These are phyloP conservation scores for Fabriciana adippe DNA, from an alignment of 2,888 invertebrate genomes.

Conservation along the genomic window DNA sequence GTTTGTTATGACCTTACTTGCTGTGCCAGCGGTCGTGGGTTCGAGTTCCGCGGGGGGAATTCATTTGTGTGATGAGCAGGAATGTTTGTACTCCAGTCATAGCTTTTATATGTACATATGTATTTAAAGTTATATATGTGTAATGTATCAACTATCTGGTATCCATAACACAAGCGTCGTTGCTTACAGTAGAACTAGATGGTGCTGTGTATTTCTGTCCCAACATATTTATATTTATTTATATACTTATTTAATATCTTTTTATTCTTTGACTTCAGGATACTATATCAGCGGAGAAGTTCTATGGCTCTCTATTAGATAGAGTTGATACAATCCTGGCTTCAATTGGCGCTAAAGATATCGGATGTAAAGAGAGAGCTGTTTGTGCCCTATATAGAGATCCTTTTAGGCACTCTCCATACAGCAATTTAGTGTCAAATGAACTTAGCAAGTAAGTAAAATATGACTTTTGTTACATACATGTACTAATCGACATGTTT, in stretches of 20 bases:
- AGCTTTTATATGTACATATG: too few species aligned
- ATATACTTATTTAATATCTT: not conserved
- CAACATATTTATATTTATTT: not conserved
- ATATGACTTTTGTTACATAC: not conserved
- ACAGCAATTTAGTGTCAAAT: slow-evolving; percentile 92
- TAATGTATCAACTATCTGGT: too few species aligned
- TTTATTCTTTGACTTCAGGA: slow-evolving; percentile 54
- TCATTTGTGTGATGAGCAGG: too few species aligned
- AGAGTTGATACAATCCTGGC: slow-evolving; percentile 88
- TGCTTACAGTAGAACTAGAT: too few species aligned
- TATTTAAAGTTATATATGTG: too few species aligned
- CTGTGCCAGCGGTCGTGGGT: too few species aligned
- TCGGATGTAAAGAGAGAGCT: slow-evolving; percentile 89
- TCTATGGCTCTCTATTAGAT: slow-evolving; percentile 90
- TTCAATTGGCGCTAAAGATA: slow-evolving; percentile 86
- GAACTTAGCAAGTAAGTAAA: slow-evolving; percentile 92
- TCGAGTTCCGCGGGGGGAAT: too few species aligned
- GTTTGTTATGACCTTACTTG: too few species aligned
- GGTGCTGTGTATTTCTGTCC: too few species aligned
- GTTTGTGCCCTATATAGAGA: slow-evolving; percentile 93
- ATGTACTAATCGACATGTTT: too few species aligned
- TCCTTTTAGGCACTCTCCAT: slow-evolving; percentile 90
- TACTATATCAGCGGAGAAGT: slow-evolving; percentile 76
- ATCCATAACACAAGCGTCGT: too few species aligned
- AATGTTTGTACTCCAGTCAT: too few species aligned